Conservation (phyloP, 2,113 vertebrate species). For the Typhlomys cinereus region DNA sequence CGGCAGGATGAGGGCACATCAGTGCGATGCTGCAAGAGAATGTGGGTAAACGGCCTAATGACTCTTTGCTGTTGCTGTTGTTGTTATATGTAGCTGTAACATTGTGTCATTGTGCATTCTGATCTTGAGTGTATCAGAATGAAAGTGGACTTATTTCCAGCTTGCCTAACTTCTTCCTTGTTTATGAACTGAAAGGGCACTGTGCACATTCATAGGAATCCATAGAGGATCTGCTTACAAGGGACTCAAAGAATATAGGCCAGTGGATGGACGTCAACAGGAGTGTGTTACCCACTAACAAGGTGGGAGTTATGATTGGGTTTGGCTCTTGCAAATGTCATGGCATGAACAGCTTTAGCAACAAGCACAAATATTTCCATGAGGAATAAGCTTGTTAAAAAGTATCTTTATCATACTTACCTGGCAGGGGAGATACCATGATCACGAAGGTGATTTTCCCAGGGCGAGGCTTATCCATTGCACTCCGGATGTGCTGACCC, state of each 20-base stretch:
- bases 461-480: no score
- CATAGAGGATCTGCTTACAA: slow-evolving; percentile 33
- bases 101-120: no score
- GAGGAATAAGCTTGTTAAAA: background rate
- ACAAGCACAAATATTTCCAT: slow-evolving; percentile 20
- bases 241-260: background rate
- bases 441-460: no score
- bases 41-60: no score
- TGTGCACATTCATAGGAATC: slow-evolving; percentile 36
- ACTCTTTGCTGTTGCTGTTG: no score
- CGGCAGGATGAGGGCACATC: background rate
- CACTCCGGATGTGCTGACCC: no score
- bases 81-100: background rate
- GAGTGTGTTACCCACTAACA: accelerated
- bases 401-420: no score
- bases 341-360: background rate
- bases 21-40: background rate
- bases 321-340: background rate
- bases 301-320: background rate
- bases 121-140: slow-evolving; percentile 71
- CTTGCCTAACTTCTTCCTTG: slow-evolving; percentile 48
- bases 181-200: slow-evolving; percentile 7
- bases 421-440: no score
- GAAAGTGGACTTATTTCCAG: slow-evolving; percentile 62
- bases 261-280: background rate